Evolutionary conservation across 2,113 vertebrate genomes (phyloP).

Genomic region (Phaethornis superciliosus): DNA sequence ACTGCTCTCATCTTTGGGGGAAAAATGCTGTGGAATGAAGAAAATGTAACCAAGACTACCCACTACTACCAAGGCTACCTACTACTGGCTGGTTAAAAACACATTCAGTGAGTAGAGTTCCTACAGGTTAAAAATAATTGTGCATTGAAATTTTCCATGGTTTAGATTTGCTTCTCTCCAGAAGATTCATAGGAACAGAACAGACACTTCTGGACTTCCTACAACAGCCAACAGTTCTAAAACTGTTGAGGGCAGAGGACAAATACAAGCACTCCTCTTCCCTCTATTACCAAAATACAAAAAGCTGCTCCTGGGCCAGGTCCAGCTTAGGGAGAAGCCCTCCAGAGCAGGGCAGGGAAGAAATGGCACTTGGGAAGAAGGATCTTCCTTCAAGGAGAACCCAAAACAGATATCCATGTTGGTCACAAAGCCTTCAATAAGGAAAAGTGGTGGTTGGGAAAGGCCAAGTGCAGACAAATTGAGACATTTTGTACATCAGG

Average conservation of each 20-base stretch:
- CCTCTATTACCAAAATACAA: background rate
- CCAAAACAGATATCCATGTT: background rate
- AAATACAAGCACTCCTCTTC: background rate
- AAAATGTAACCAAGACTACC: background rate
- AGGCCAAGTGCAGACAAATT: background rate
- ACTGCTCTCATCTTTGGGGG: background rate
- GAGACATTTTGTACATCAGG: background rate
- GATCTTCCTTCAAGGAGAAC: background rate
- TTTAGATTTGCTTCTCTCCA: background rate
- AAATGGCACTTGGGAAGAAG: background rate
- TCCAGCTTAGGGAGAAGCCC: background rate
- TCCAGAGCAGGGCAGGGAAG: background rate
- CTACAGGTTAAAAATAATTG: rapidly evolving
- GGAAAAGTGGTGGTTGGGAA: background rate
- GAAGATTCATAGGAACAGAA: background rate
- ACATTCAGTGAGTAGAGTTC: background rate
- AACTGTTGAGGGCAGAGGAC: background rate
- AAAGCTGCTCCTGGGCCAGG: background rate
- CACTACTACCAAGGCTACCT: too few relatives aligned
- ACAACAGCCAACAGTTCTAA: background rate
- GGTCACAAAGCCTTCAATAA: background rate
- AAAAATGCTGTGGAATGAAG: background rate
- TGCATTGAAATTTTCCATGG: background rate
- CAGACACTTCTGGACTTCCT: background rate
- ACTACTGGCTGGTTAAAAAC: background rate